Percentiles rank a stretch among this genome's conserved stretches.
These are phyloP conservation scores for Chionomys nivalis DNA, from an alignment of 2,113 vertebrate species.

Conservation along the genomic window DNA sequence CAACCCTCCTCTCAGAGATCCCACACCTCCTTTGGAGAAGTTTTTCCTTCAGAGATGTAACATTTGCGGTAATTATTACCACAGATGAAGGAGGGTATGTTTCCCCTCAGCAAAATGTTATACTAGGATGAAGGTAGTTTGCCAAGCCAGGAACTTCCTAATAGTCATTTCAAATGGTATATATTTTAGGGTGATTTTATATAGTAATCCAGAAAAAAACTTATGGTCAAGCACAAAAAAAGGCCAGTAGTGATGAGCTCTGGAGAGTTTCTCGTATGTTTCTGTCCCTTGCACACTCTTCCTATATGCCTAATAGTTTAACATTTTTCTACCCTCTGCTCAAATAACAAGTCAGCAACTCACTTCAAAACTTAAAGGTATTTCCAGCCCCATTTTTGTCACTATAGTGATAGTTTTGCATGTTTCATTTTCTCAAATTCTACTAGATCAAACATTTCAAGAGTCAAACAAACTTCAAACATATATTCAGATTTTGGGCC, in stretches of 20 bases:
- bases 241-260: not conserved
- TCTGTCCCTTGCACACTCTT: not conserved
- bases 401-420: not conserved
- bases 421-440: not conserved
- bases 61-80: not conserved
- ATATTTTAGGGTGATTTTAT: not conserved
- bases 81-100: not conserved
- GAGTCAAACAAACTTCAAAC: not conserved
- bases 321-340: not conserved
- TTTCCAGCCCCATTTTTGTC: not conserved
- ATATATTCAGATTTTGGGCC: not conserved
- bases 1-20: not conserved
- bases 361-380: not conserved
- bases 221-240: not conserved
- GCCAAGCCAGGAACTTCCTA: not conserved
- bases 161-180: not conserved
- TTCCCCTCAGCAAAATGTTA: not conserved
- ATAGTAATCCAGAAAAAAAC: not conserved
- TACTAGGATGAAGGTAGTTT: not conserved
- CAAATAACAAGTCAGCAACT: not conserved
- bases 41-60: not conserved
- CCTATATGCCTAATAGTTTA: not conserved
- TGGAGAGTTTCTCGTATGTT: rapidly evolving
- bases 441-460: not conserved
- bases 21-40: not conserved